These are phyloP conservation scores for Apodemus sylvaticus DNA, from an alignment of 2,113 vertebrate genomes.

Conservation along the genomic window DNA sequence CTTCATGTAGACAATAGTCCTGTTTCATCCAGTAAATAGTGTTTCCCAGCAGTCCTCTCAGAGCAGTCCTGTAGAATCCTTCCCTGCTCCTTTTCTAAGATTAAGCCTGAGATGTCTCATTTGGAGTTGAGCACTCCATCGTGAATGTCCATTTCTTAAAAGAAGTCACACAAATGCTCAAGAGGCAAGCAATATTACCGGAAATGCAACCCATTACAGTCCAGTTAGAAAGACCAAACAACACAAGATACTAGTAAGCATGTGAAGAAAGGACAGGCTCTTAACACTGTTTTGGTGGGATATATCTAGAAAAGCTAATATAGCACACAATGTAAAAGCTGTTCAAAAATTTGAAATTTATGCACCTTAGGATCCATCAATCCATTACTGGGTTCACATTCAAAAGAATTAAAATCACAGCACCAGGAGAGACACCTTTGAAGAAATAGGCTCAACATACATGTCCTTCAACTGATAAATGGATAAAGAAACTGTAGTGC, in stretches of 20 bases:
- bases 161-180: background rate
- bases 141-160: background rate
- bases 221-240: background rate
- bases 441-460: background rate
- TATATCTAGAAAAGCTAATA: background rate
- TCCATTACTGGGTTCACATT: background rate
- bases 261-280: background rate
- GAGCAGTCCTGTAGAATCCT: background rate
- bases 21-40: background rate
- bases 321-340: background rate
- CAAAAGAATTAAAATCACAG: background rate
- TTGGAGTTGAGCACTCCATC: too few relatives aligned
- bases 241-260: background rate
- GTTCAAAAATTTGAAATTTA: background rate
- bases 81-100: background rate
- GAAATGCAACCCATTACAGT: background rate
- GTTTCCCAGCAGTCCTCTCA: background rate
- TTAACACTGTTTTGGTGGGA: background rate
- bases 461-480: background rate
- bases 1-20: too few relatives aligned
- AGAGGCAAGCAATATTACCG: background rate
- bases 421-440: background rate
- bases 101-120: background rate
- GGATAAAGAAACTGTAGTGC: background rate
- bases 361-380: background rate